A percentile compares a stretch with the other conserved stretches of the same genome.
Conservation (phyloP, 2,797 vertebrate species). For the Xenentodon cancila region DNA sequence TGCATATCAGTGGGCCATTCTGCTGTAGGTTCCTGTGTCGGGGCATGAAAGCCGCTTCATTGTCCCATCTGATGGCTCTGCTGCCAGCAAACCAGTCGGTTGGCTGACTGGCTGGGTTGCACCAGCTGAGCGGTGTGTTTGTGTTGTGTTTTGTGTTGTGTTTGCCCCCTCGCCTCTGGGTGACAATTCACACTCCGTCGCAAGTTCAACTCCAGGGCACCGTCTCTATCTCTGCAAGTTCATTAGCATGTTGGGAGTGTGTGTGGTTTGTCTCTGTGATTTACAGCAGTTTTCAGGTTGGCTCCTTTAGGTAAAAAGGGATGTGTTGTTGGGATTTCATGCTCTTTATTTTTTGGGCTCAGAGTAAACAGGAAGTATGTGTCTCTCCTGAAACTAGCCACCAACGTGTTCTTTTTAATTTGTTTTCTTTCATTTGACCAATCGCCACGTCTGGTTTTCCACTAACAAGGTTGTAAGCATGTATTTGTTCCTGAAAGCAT, state of each 20-base stretch:
- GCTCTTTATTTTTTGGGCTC: neutral
- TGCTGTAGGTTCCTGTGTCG: neutral
- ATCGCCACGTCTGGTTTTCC: conserved; percentile 25
- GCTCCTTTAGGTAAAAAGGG: no score
- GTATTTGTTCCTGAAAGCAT: conserved; percentile 42
- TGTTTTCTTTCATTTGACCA: conserved; percentile 26
- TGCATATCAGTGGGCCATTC: neutral
- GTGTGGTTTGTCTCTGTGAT: conserved; percentile 29
- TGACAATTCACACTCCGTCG: conserved; percentile 79
- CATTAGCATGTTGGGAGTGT: conserved; percentile 60
- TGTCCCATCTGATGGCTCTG: conserved; percentile 31
- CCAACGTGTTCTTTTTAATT: conserved; percentile 4
- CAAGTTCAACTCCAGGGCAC: conserved; percentile 81
- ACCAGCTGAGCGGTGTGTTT: conserved; percentile 56
- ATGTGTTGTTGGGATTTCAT: neutral
- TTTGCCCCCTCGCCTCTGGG: conserved; percentile 76
- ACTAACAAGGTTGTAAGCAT: conserved; percentile 6
- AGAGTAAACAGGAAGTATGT: neutral
- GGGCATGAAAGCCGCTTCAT: conserved; percentile 35
- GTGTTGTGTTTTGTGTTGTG: conserved; percentile 75
- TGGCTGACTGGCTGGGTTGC: conserved; percentile 26
- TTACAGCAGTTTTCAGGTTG: neutral
- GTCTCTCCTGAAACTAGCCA: neutral
- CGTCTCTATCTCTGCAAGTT: conserved; percentile 66
- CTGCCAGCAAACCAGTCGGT: conserved; percentile 17